Base-by-base conservation (phyloP, 2,797 vertebrate species). In the Tympanoctomys barrerae region DNA sequence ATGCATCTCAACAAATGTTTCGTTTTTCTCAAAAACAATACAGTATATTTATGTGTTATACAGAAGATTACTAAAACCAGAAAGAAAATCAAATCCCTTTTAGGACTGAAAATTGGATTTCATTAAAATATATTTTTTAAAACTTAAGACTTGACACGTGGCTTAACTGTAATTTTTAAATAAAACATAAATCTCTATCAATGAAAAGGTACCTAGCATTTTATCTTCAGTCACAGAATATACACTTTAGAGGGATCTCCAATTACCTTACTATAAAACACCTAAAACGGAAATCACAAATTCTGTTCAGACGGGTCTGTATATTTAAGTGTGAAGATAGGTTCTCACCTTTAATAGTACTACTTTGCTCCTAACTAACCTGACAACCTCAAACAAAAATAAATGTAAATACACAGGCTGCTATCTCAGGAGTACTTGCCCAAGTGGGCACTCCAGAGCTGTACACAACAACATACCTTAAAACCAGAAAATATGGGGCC, bases 41-140 rank as follows among this genome's bases (percentile, higher is more conserved):
- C 39, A 64, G 59, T 46, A 62, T 24, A 79, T 78, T 54, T 91
- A 80, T 42, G 42, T 42, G 64, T 33, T 64, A 73, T 33, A 54
- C 0, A 73, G 19, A 49, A 26, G 13, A 82, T 31, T 96, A 77
- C 54, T 68, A 93, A 33, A 90, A 75, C 86, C 61, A 77, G 61
- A 96, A 92, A 79, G 86, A 82, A 91, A 94, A 97, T 39, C 59
- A 89, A 94, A 88, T 57, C 85, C 31, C 66, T 86, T 86, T 79
- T 77, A 57, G 42, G 36, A 71, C 16, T 86, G 26, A 90, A 9
- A 84, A 82, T 1, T 89, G 46, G 36, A 85, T 75, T 78, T 86
- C 86, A 64, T 81, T 73, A 93, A 36, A 96, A 88, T 24, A n/a
- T 19, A 18, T n/a, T 24, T 36, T 75, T 75, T n/a, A n/a, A 46